Evolutionary conservation across 2,113 vertebrate genomes (phyloP), one percentile per base, ranked within the genome.

Genomic region (Pelobates fuscus): DNA sequence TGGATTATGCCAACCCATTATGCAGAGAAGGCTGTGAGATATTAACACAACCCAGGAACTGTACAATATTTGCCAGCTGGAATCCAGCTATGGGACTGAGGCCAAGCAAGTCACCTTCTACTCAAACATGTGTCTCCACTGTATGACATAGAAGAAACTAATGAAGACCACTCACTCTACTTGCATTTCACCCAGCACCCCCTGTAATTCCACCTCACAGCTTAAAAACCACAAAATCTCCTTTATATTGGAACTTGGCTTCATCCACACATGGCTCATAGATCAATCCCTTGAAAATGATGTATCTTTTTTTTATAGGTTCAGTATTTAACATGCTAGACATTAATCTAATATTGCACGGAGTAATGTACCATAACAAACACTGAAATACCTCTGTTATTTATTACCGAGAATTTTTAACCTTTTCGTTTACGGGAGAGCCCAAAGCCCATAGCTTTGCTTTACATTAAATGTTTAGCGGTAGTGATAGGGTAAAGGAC

Each of bases 231-330:
- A 46, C 24, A 67, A 57, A 46, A 75, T 73, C 70, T 64, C 49
- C 64, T 67, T 76, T 60, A 67, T 76, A 30, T 60, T 67, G 64
- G 44, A 67, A 67, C 72, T 67, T 67, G 72, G 72, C 72, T 76
- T 67, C 64, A 67, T 67, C 54, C 41, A 67, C 64, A 76, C 72
- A 76, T 76, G 72, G 72, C 72, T 76, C 72, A n/a, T 67, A 67
- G 54, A 67, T 76, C 72, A 76, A 76, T 76, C 32, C 72, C 64
- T 75, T 67, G 72, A 67, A 66, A 75, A 59, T 67, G 63, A 76
- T 67, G 72, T 76, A 76, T 67, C 64, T 61, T 60, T 61, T 74
- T 67, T 76, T 76, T 76, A 76, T 76, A 76, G 72, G 62, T 76
- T 67, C 43, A 60, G 41, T 67, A 76, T 76, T 76, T 67, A 67